Evolutionary conservation across 2,888 invertebrate genomes (phyloP).

Genomic region (Amphiduros pacificus): DNA sequence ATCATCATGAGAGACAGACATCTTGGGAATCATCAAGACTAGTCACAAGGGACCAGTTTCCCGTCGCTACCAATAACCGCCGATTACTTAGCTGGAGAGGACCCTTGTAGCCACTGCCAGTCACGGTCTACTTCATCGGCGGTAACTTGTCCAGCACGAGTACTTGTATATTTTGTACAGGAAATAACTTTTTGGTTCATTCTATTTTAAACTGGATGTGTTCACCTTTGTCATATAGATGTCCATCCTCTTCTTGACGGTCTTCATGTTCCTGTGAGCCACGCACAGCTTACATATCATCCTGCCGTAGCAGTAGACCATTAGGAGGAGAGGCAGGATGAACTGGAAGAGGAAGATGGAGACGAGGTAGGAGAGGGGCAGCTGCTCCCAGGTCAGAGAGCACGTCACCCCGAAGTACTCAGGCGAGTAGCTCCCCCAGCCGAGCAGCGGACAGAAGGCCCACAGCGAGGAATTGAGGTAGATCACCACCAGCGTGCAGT

Average conservation of each 20-base stretch:
- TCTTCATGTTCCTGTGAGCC: constrained; percentile 4
- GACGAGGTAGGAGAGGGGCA: constrained; percentile 14
- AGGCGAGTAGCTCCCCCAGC: constrained; percentile 33
- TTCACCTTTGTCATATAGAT: constrained; percentile 10
- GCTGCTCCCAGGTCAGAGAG: constrained; percentile 29
- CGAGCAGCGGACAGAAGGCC: constrained; percentile 30
- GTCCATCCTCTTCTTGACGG: background rate
- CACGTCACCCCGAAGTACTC: constrained; percentile 31
- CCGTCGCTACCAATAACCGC: no score
- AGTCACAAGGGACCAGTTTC: no score
- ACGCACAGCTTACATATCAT: background rate
- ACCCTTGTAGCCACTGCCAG: no score
- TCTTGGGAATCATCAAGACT: no score
- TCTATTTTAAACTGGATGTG: background rate
- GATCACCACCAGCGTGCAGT: background rate
- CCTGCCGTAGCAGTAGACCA: constrained; percentile 3
- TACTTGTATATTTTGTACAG: no score
- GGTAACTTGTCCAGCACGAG: no score
- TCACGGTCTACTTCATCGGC: no score
- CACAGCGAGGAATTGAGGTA: constrained; percentile 29
- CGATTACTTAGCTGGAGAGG: no score
- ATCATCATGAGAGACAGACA: no score
- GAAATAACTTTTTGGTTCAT: no score
- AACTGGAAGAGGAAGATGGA: constrained; percentile 13
- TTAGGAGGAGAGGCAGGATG: constrained; percentile 9